phyloP scores from a whole-genome alignment of 2,797 vertebrate genomes.

The Zalophus californianus region DNA sequence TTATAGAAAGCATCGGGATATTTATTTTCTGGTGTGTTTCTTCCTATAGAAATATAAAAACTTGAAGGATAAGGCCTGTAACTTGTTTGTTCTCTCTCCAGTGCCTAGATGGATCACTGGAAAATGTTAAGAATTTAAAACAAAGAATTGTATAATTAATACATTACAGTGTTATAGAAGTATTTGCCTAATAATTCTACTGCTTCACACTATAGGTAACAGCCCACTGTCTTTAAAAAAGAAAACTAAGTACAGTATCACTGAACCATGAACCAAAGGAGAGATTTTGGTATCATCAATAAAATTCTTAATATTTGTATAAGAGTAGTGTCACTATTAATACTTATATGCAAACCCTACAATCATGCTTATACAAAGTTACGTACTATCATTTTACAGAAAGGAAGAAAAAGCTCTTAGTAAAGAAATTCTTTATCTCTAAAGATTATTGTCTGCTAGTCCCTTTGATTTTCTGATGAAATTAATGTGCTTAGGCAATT shows the following conservation, averaged over 20 bases:
- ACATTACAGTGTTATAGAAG: neutral
- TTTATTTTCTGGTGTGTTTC: neutral
- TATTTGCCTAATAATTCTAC: neutral
- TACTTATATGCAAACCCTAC: neutral
- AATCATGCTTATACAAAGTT: neutral
- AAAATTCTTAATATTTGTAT: neutral
- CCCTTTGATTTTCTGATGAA: slow-evolving; percentile 22
- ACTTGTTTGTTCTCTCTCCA: neutral
- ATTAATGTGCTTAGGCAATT: neutral
- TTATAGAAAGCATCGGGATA: neutral
- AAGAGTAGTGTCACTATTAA: neutral
- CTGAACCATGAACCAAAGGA: neutral
- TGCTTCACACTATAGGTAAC: neutral
- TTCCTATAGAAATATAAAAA: neutral
- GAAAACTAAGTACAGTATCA: neutral
- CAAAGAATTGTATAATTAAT: neutral
- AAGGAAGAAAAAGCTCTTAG: neutral
- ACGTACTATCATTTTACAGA: neutral
- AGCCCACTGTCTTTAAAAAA: neutral
- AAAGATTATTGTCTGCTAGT: slow-evolving; percentile 32
- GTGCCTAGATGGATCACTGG: neutral
- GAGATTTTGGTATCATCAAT: neutral
- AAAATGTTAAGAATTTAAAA: neutral
- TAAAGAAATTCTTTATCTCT: neutral
- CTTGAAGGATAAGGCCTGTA: neutral